Base-by-base conservation (phyloP, 2,113 vertebrate genomes). In the Epinephelus cyanopodus region DNA sequence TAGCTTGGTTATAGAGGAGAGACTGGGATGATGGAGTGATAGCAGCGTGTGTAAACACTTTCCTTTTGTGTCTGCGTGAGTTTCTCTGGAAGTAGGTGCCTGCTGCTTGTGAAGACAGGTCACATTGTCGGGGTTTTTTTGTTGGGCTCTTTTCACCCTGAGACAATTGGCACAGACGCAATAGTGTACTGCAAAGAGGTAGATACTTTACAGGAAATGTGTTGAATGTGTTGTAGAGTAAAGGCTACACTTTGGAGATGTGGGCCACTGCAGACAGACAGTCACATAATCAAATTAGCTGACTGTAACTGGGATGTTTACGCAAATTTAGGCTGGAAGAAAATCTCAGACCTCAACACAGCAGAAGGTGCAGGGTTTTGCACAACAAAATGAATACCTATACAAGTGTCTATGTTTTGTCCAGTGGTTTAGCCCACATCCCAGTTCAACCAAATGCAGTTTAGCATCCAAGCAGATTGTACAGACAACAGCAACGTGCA, bases 221-320 rank as follows among this genome's bases (percentile, higher is more conserved):
- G 52, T 15, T 50, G 37, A 45, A 62, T n/a, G n/a, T n/a, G 54
- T 47, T 58, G 23, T 64, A 8, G 21, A 11, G 21, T 14, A 11
- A 39, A 45, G 45, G 3, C 17, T 7, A 10, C 47, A 33, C 21
- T 67, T 57, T 53, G 63, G 54, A 82, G 79, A 72, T 1, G 0
- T 15, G 68, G 11, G 8, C 14, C 52, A 17, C 2, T 25, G 25
- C 60, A 75, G 56, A 29, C 82, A 84, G 84, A 57, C 25, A 56
- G 23, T 17, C 39, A 58, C 23, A 33, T 77, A 33, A 78, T 82
- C 23, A 80, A 69, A 90, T 66, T 27, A 79, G 54, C 62, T 13
- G 54, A 63, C 79, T 56, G 39, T 52, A 58, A 81, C 42, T 72
- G 50, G n/a, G 25, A 68, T 77, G 79, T 90, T 90, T 82, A 57